These are phyloP conservation scores for Ancistrus triradiatus DNA, from an alignment of 2,113 vertebrate species.

Conservation along the genomic window DNA sequence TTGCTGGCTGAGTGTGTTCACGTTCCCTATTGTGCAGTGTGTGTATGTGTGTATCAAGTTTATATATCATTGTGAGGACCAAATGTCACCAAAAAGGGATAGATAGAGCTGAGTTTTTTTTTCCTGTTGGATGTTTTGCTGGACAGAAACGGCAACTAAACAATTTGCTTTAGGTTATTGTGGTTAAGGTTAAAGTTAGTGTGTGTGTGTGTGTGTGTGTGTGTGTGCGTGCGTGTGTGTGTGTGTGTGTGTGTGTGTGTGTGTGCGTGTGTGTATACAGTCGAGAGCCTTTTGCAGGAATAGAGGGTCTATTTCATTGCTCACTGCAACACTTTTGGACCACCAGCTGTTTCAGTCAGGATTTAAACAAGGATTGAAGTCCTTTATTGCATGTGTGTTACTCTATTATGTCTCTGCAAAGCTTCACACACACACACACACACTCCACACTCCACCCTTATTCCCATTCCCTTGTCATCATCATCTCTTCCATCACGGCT, in stretches of 20 bases:
- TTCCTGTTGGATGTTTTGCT: too few relatives aligned
- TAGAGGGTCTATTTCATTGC: conserved; percentile 11
- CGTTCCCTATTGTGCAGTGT: conserved; percentile 26
- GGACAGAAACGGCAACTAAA: too few relatives aligned
- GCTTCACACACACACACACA: neutral
- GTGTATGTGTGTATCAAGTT: neutral
- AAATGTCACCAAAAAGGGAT: too few relatives aligned
- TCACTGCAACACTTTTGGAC: conserved; percentile 27
- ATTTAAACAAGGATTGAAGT: conserved; percentile 26
- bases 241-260: conserved; percentile 14
- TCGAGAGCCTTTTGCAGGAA: conserved; percentile 9
- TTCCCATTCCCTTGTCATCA: conserved; percentile 26
- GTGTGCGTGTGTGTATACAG: neutral
- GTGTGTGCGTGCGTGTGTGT: neutral
- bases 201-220: conserved; percentile 7
- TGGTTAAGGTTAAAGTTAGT: too few relatives aligned
- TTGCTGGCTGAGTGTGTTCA: conserved; percentile 14
- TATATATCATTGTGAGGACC: too few relatives aligned
- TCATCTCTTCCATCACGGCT: conserved; percentile 17
- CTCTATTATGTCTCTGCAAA: neutral
- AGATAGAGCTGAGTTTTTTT: too few relatives aligned
- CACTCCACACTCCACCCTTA: conserved; percentile 19
- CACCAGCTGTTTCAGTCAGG: conserved; percentile 27
- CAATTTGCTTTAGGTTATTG: too few relatives aligned
- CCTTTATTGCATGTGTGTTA: conserved; percentile 11